These are phyloP conservation scores for Epirrita christyi DNA, from an alignment of 2,888 invertebrate species.

Conservation along the genomic window DNA sequence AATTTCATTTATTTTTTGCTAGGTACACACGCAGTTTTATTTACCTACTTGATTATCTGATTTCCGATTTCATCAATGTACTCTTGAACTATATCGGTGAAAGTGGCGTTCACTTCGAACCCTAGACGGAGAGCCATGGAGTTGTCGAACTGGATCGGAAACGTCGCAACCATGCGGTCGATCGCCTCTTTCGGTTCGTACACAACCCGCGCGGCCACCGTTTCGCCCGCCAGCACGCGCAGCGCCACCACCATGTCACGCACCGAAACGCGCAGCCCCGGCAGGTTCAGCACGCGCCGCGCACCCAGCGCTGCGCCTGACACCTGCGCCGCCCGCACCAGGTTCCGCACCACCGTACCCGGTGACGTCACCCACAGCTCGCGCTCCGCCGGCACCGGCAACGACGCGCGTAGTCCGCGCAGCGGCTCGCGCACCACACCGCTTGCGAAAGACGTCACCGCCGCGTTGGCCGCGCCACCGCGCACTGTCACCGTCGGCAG, in stretches of 20 bases:
- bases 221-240: constrained; percentile 56
- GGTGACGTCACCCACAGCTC: constrained; percentile 69
- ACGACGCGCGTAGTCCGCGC: constrained; percentile 50
- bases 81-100: constrained; percentile 50
- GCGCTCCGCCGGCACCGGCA: constrained; percentile 61
- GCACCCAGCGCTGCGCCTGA: constrained; percentile 48
- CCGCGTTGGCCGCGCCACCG: constrained; percentile 66
- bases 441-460: constrained; percentile 75
- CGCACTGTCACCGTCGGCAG: constrained; percentile 73
- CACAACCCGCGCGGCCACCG: constrained; percentile 53
- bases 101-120: constrained; percentile 59
- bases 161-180: constrained; percentile 57
- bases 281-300: constrained; percentile 63
- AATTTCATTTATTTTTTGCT: not conserved
- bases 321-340: constrained; percentile 58
- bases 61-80: constrained; percentile 12
- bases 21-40: not conserved
- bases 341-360: constrained; percentile 56
- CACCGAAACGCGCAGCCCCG: constrained; percentile 64
- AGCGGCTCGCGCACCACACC: constrained; percentile 72
- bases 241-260: constrained; percentile 61
- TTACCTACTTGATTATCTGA: too few species aligned
- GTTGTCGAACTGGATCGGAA: constrained; percentile 65
- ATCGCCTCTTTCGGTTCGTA: constrained; percentile 55
- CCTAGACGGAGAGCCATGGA: constrained; percentile 62